Evolutionary conservation across 2,888 invertebrate genomes (phyloP), one percentile per base, ranked within the genome.

Genomic region (Ditula angustiorana): DNA sequence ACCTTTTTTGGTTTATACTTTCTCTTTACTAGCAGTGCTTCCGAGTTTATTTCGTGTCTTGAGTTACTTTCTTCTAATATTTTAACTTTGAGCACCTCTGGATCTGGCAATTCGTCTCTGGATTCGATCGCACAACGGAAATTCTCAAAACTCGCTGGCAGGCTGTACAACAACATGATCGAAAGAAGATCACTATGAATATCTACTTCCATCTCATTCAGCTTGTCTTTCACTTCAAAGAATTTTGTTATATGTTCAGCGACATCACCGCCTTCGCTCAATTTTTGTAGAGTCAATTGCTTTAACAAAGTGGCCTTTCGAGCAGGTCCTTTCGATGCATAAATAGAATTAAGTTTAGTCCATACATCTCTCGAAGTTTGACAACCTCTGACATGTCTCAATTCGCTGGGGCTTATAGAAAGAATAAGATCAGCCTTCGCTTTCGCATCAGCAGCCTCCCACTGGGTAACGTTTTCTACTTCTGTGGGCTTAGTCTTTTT

Each of bases 1-100:
- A 2, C 16, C 8, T 3, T 49, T 28, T 28, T 49, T 19, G 19
- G 19, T n/a, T 33, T n/a, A 33, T 10, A n/a, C 10, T 33, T 33
- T 33, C 33, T n/a, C 11, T 30, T 50, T 30, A 50, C 30, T 2
- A 33, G 33, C 33, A n/a, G 33, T 10, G 30, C 50, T 11, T 28
- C 19, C 19, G 10, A 28, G 28, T 16, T 30, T n/a, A n/a, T n/a
- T n/a, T n/a, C n/a, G n/a, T 23, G 33, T 35, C 55, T 55, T 7
- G 37, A 53, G 8, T 24, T 13, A n/a, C 21, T 11, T 5, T 55
- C 55, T 16, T 26, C 55, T 1, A 55, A 24, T 4, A 55, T 41
- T 30, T 50, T 50, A 1, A 30, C 55, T 37, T 55, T 53, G 3
- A 55, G 13, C n/a, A 24, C 13, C 7, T 55, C 24, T 8, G 26